A percentile compares a stretch with the other conserved stretches of the same genome.
phyloP scores from a whole-genome alignment of 2,797 vertebrate genomes.

The Hoplostethus mediterraneus region DNA sequence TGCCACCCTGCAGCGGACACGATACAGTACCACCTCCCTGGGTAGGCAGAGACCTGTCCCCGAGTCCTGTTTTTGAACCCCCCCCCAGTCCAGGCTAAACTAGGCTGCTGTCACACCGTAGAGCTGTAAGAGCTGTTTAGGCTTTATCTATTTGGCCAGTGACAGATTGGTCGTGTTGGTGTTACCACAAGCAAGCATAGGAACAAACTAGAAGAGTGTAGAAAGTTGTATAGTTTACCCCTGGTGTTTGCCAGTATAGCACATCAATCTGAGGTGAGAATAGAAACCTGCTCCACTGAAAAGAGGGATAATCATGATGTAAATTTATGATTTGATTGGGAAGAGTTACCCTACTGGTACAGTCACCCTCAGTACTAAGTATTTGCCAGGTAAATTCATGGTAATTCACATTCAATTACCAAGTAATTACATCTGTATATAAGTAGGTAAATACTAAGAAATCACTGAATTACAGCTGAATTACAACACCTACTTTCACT shows the following conservation, averaged over 20 bases:
- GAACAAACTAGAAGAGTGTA: not conserved
- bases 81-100: not conserved
- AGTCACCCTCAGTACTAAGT: too few species aligned
- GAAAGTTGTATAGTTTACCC: not conserved
- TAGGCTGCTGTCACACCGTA: not conserved
- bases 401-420: too few species aligned
- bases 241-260: not conserved
- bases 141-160: not conserved
- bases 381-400: too few species aligned
- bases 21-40: conserved; percentile 86
- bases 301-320: not conserved
- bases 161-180: not conserved
- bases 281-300: not conserved
- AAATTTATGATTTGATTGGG: not conserved
- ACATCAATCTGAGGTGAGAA: not conserved
- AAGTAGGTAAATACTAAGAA: too few species aligned
- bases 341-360: not conserved
- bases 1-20: conserved; percentile 82
- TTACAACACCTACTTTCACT: too few species aligned
- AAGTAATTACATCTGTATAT: too few species aligned
- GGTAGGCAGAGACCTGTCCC: conserved; percentile 81
- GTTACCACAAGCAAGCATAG: not conserved
- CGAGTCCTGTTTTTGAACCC: conserved; percentile 82
- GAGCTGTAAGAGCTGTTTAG: not conserved
- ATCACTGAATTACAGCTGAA: too few species aligned